Base-by-base conservation (phyloP, 2,113 vertebrate species). In the Hyaena hyaena region DNA sequence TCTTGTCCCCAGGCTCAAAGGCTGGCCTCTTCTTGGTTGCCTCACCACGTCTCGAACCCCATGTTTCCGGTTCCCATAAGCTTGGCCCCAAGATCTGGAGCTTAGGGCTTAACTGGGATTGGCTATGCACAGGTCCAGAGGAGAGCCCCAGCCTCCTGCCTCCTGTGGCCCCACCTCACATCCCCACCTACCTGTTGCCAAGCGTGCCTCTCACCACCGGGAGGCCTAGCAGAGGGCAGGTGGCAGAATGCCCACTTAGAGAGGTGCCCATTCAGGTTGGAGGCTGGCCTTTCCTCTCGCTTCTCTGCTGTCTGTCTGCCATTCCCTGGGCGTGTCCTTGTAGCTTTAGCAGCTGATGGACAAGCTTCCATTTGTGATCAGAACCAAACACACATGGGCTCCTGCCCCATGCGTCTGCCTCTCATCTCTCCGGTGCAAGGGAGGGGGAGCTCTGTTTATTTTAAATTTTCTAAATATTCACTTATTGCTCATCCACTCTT, bases 361-460 rank as follows among this genome's bases (percentile, higher is more conserved):
- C 91, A n/a, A 23, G 0, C 39, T 87, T n/a, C 39, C 14, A 16
- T n/a, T 31, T 74, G 24, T 6, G 17, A 58, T 65, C 23, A 48
- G 74, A 63, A 79, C 79, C 66, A 80, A 86, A 43, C 8, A 3
- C 3, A 8, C 12, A 5, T 73, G 82, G 2, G 12, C 43, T 76
- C 0, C 0, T 16, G 73, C 28, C 10, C 0, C 8, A 15, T 1
- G 7, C 43, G 0, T 11, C 76, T 71, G 86, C 43, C 14, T 65
- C 63, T 63, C 2, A 0, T 48, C 55, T 84, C 28, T 24, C 28
- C 35, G 31, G 68, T 39, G 39, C 4, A 3, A 21, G 12, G 77
- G 16, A 26, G 68, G 28, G 14, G 73, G 17, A 24, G n/a, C 33
- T 53, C 65, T 61, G 39, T 71, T 77, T 66, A 5, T 3, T 66